These are phyloP conservation scores for Syngnathus scovelli DNA, from an alignment of 2,113 vertebrate species.

Conservation along the genomic window DNA sequence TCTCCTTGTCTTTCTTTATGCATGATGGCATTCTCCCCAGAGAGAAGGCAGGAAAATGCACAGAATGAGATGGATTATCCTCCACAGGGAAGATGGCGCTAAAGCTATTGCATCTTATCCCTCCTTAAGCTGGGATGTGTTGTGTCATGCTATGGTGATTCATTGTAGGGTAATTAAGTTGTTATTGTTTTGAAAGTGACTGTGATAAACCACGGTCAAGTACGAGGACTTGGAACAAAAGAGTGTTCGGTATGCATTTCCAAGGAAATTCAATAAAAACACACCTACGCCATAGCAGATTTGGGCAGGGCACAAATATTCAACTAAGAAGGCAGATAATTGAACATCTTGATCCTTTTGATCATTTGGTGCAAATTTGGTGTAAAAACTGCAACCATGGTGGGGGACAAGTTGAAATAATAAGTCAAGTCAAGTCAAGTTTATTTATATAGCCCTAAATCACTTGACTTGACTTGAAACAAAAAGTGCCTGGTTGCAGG, in stretches of 20 bases:
- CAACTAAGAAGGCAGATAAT: no score
- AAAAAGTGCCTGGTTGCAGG: background rate
- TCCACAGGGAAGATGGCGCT: constrained; percentile 32
- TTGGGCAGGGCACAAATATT: no score
- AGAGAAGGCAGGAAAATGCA: constrained; percentile 36
- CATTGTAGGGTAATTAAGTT: constrained; percentile 1
- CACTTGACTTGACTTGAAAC: background rate
- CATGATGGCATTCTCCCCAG: constrained; percentile 57
- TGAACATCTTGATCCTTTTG: no score
- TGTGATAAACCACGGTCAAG: background rate
- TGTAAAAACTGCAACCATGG: background rate
- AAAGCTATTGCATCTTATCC: constrained; percentile 22
- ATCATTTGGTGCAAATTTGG: no score
- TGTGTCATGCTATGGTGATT: constrained; percentile 9
- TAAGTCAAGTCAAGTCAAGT: no score
- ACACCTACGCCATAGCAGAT: no score
- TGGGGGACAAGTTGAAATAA: no score
- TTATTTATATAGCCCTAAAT: no score
- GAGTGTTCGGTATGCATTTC: no score
- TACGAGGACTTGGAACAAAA: background rate
- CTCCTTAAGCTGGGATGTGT: constrained; percentile 19
- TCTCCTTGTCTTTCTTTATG: constrained; percentile 47
- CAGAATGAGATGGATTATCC: constrained; percentile 36
- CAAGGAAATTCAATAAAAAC: no score
- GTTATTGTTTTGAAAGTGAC: background rate